Conservation (phyloP, 2,888 invertebrate genomes). For the Blastobasis lacticolella region DNA sequence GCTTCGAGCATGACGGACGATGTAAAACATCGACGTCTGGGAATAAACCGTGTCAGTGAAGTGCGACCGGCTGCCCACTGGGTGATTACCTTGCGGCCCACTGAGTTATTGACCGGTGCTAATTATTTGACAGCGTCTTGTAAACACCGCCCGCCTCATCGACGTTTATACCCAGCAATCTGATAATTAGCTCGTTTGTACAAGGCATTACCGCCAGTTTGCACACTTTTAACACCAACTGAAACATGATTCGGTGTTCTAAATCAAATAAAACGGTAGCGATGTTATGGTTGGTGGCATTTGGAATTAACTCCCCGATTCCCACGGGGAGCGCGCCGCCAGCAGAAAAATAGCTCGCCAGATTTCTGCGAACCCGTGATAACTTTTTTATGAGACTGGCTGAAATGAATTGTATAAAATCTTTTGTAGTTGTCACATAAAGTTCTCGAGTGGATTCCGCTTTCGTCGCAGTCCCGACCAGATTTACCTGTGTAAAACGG, state of each 20-base stretch:
- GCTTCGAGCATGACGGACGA: no score
- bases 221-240: neutral
- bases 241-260: neutral
- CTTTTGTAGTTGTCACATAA: conserved; percentile 62
- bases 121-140: conserved; percentile 53
- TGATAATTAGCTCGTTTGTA: conserved; percentile 4
- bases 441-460: conserved; percentile 53
- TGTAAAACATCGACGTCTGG: no score
- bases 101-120: conserved; percentile 53
- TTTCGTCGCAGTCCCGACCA: conserved; percentile 47
- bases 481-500: conserved; percentile 53
- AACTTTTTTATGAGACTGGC: conserved; percentile 63
- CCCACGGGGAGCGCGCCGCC: conserved; percentile 49
- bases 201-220: neutral
- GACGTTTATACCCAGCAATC: conserved; percentile 23
- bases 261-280: conserved; percentile 17
- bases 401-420: conserved; percentile 65
- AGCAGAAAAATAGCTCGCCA: conserved; percentile 60
- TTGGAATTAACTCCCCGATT: conserved; percentile 45
- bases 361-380: conserved; percentile 65
- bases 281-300: conserved; percentile 33
- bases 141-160: conserved; percentile 29
- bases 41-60: no score
- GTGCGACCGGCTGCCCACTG: conserved; percentile 8
- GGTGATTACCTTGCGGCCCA: conserved; percentile 39